Evolutionary conservation across 2,797 vertebrate species (phyloP).

Genomic region (Nyctibius grandis): DNA sequence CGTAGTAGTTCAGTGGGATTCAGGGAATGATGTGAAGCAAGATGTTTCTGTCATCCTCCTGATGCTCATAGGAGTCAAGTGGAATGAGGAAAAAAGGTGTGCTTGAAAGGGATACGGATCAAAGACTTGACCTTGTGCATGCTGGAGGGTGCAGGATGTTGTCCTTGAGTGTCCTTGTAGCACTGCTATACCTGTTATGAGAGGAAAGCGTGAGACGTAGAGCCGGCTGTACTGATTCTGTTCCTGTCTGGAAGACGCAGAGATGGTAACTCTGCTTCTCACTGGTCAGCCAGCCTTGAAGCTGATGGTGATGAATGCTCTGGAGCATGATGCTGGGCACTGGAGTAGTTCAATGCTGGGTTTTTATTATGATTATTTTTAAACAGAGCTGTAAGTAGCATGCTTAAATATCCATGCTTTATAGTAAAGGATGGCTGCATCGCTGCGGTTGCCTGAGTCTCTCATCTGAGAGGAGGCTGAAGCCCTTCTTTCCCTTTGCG

Average conservation of each 20-base stretch:
- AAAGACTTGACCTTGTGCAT: not conserved
- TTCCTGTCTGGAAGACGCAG: not conserved
- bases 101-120: not conserved
- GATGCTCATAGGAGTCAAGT: not conserved
- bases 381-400: too few species aligned
- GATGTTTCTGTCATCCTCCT: not conserved
- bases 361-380: not conserved
- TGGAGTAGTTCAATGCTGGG: not conserved
- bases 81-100: not conserved
- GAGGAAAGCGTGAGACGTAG: accelerated
- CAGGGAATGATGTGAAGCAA: not conserved
- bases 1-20: not conserved
- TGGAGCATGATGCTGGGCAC: not conserved
- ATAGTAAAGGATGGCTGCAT: not conserved
- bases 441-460: not conserved
- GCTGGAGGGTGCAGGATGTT: too few species aligned
- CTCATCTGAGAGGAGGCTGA: not conserved
- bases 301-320: not conserved
- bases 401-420: not conserved
- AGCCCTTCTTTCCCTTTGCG: not conserved
- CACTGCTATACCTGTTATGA: not conserved
- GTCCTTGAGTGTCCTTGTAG: not conserved
- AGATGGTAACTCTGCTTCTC: not conserved
- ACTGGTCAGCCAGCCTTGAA: not conserved
- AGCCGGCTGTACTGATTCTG: accelerated